phyloP scores from a whole-genome alignment of 2,797 vertebrate species.

The Liasis olivaceus region DNA sequence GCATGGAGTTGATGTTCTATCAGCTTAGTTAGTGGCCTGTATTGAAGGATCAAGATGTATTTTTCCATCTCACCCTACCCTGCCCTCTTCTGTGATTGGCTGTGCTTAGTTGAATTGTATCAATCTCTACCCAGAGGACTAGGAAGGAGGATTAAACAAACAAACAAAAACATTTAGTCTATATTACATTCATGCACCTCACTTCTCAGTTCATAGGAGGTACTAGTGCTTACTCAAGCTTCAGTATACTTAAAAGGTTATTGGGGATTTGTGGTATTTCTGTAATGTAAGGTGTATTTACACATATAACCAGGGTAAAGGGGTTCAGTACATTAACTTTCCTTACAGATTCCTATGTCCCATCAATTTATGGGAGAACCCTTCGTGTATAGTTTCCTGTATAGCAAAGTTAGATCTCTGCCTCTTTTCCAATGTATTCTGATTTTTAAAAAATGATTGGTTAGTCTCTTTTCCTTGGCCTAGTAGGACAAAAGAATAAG shows the following conservation, averaged over 20 bases:
- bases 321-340: too few relatives aligned
- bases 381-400: not conserved
- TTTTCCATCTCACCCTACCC: not conserved
- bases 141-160: not conserved
- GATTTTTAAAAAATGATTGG: too few relatives aligned
- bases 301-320: too few relatives aligned
- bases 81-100: not conserved
- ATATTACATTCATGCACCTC: not conserved
- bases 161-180: not conserved
- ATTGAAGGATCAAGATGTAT: not conserved
- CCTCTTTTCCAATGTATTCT: not conserved
- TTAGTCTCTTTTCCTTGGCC: too few relatives aligned
- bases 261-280: too few relatives aligned
- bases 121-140: not conserved
- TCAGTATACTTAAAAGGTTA: too few relatives aligned
- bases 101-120: conserved; percentile 15
- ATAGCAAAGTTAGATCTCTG: not conserved
- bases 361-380: too few relatives aligned
- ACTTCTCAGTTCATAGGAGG: not conserved
- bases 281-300: too few relatives aligned
- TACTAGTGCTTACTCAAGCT: too few relatives aligned
- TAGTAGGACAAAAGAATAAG: too few relatives aligned
- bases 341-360: too few relatives aligned
- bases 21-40: conserved; percentile 21
- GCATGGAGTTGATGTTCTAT: not conserved